Base-by-base conservation (phyloP, 2,888 invertebrate genomes). In the Ellobium chinense region DNA sequence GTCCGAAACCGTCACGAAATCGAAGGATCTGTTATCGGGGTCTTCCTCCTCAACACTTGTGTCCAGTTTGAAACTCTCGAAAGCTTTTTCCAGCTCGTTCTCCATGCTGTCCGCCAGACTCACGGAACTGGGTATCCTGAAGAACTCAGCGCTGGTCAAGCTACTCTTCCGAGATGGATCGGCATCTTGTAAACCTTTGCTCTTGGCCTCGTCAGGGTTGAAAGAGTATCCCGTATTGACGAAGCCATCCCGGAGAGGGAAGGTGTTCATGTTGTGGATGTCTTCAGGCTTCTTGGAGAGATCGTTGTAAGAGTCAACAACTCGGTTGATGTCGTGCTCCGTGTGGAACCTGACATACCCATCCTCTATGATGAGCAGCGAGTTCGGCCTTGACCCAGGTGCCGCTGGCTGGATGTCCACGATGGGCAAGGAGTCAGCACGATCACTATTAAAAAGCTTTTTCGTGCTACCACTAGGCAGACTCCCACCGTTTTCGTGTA, bases 361-460 rank as follows among this genome's bases (percentile, higher is more conserved):
- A 90, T 97, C 96, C 91, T 97, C 97, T 83, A 97, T 96, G n/a
- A 97, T 97, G 84, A 97, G 94, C 96, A 97, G 97, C 86, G 97
- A 94, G 21, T 80, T 82, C 2, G 80, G 77, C 4, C 80, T 72
- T 1, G 82, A 69, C 24, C 58, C 46, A 27, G 37, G 24, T 5
- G 65, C 37, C 0, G 73, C 27, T n/a, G 79, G 78, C 27, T 79
- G 83, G 34, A 70, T 65, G n/a, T 75, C 76, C 46, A 82, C 75
- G 27, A 81, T 72, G 36, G 80, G 83, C 24, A 75, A 68, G 69
- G 80, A 58, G 65, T 83, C 82, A 5, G 77, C 34, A 14, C n/a
- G 54, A 4, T 72, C 56, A 27, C 24, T 58, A 12, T 58, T 7
- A 14, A 72, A 37, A 1, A 46, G 54, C 18, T 65, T 29, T 18